These are phyloP conservation scores for Drosophila kokeensis DNA, from an alignment of 2,888 invertebrate species.

Conservation along the genomic window DNA sequence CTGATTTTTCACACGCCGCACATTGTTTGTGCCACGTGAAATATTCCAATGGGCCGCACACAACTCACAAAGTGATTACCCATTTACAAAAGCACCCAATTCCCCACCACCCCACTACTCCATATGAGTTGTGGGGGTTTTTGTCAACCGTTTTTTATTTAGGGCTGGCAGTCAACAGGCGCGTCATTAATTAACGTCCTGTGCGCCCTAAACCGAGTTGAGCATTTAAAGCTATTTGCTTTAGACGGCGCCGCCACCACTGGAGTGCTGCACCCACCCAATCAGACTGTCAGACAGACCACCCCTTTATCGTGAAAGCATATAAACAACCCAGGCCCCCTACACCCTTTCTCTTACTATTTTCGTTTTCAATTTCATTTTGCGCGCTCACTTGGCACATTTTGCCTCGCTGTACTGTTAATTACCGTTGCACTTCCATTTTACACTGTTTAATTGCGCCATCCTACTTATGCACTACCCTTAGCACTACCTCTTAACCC, in stretches of 20 bases:
- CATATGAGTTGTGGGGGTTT: constrained; percentile 13
- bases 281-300: constrained; percentile 1
- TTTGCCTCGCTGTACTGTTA: constrained; percentile 45
- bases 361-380: constrained; percentile 23
- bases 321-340: not conserved
- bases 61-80: constrained; percentile 61
- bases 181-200: constrained; percentile 63
- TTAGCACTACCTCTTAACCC: constrained; percentile 1
- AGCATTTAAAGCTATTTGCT: constrained; percentile 75
- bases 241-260: constrained; percentile 66
- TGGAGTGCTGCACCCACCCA: constrained; percentile 27
- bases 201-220: constrained; percentile 41
- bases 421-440: constrained; percentile 61
- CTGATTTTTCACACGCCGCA: constrained; percentile 77
- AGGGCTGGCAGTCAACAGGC: constrained; percentile 52
- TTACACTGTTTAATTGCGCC: constrained; percentile 62
- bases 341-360: not conserved
- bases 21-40: constrained; percentile 64
- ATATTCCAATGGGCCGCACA: constrained; percentile 64
- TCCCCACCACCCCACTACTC: constrained; percentile 11
- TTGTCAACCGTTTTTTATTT: constrained; percentile 43
- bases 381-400: constrained; percentile 53
- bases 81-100: constrained; percentile 10
- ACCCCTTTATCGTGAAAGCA: constrained; percentile 7
- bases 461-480: not conserved